Percentiles rank a stretch among this genome's conserved stretches.
Conservation (phyloP, 2,888 invertebrate genomes). For the Phasia obesa region DNA sequence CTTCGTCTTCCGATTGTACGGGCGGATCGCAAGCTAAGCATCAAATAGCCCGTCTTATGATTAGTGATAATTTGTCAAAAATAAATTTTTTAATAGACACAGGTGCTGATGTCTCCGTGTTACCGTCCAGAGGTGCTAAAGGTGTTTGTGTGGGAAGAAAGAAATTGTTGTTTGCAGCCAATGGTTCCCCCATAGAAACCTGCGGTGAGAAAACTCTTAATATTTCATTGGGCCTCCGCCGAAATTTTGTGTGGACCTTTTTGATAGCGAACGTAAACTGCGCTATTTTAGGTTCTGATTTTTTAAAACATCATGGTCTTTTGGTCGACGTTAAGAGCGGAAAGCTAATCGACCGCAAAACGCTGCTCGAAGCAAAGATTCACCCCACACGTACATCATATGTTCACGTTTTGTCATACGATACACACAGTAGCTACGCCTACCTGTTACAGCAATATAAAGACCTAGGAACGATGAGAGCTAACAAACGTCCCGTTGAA, state of each 20-base stretch:
- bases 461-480: constrained; percentile 1
- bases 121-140: constrained; percentile 22
- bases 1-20: neutral
- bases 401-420: neutral
- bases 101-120: constrained; percentile 49
- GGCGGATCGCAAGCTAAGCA: neutral
- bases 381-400: no score
- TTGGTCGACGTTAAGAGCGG: constrained; percentile 30
- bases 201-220: no score
- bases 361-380: no score
- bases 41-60: constrained; percentile 10
- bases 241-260: constrained; percentile 49
- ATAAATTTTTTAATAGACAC: constrained; percentile 10
- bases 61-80: no score
- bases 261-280: constrained; percentile 34
- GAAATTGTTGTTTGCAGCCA: no score
- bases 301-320: constrained; percentile 38
- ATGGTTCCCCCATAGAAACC: no score
- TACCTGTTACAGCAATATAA: neutral
- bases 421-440: neutral
- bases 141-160: no score
- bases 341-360: constrained; percentile 19
- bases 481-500: constrained; percentile 16
- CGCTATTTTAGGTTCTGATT: constrained; percentile 53
- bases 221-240: no score